These are phyloP conservation scores for Acomys russatus DNA, from an alignment of 2,797 vertebrate genomes.

Conservation along the genomic window DNA sequence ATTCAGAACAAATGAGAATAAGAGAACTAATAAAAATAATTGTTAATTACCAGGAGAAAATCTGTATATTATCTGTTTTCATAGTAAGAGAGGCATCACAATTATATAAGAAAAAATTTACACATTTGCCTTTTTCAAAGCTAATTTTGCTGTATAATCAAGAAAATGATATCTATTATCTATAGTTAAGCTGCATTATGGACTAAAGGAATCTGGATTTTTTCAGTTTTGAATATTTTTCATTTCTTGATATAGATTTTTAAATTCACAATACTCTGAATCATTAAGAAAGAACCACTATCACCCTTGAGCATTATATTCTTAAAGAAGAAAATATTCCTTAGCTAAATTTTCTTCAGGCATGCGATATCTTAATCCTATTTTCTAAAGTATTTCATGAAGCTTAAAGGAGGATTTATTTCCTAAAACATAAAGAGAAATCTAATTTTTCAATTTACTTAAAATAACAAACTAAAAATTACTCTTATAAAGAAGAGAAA, in stretches of 20 bases:
- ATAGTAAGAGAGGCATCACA: not conserved
- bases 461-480: not conserved
- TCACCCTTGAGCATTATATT: not conserved
- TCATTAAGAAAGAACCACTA: not conserved
- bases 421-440: slow-evolving; percentile 3
- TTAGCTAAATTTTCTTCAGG: not conserved
- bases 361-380: not conserved
- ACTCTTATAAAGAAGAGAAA: not conserved
- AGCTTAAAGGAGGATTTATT: not conserved
- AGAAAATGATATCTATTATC: not conserved
- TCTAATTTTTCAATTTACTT: slow-evolving; percentile 33
- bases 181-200: not conserved
- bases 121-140: not conserved
- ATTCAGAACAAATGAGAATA: not conserved
- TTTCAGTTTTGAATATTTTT: slow-evolving; percentile 52
- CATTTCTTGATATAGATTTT: slow-evolving; percentile 14
- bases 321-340: slow-evolving; percentile 2
- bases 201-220: not conserved
- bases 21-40: not conserved
- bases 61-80: not conserved
- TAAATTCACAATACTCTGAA: slow-evolving; percentile 10
- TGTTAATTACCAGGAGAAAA: not conserved
- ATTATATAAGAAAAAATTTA: not conserved
- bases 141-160: not conserved
- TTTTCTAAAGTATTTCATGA: slow-evolving; percentile 27